Evolutionary conservation across 2,113 vertebrate species (phyloP).

Genomic region (Corythornis vintsioides): DNA sequence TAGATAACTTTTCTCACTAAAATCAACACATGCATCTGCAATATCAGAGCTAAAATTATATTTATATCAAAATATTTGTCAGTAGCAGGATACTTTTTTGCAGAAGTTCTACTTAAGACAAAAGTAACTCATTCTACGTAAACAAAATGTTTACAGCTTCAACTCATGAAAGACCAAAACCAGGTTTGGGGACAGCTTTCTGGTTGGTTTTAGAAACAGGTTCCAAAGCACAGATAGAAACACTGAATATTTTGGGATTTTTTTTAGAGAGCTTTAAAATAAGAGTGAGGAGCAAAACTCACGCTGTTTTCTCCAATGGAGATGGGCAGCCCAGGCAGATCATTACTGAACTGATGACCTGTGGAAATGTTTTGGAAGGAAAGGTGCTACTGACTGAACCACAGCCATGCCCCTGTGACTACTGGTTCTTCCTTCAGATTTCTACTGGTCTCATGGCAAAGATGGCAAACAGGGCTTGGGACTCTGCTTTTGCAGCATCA

Average conservation of each 20-base stretch:
- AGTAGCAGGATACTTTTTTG: background rate
- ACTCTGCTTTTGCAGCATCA: background rate
- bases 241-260: background rate
- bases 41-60: background rate
- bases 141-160: background rate
- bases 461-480: background rate
- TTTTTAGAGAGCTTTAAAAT: background rate
- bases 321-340: background rate
- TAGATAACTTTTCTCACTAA: background rate
- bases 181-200: background rate
- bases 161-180: background rate
- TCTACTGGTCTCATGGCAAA: background rate
- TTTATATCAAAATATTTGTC: background rate
- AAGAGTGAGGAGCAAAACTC: background rate
- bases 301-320: fast-evolving
- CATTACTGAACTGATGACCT: background rate
- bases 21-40: background rate
- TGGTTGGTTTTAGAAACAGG: background rate
- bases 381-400: background rate
- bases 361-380: background rate
- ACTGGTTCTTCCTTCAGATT: background rate
- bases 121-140: background rate
- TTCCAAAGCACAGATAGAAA: background rate
- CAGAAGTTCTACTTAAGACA: background rate
- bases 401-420: background rate